Evolutionary conservation across 2,113 vertebrate species (phyloP), one percentile per base, ranked within the genome.

Genomic region (Pyrgilauda ruficollis): DNA sequence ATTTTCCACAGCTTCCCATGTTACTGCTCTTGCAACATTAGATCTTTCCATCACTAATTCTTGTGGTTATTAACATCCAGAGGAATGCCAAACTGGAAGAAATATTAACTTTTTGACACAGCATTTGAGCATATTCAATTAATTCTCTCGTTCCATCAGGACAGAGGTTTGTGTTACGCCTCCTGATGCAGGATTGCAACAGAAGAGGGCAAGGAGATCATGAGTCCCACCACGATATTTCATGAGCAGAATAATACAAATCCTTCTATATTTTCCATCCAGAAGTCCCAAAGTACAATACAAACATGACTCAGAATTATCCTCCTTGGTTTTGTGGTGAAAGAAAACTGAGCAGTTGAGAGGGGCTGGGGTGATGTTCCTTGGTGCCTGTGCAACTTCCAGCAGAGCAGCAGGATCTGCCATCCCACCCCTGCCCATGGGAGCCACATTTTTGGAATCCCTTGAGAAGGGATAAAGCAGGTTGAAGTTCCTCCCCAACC

Each of bases 31-130:
- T 97, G 96, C 94, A 91, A 96, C 93, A 94, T 41, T 39, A 33
- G 47, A 39, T 94, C 88, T 94, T 94, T 58, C 94, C 94, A 92
- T 79, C 86, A 30, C 93, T 93, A 87, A 93, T 96, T 95, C 92
- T 43, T 97, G 92, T 87, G 96, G 90, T 80, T 93, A 92, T 87
- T 90, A 87, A 41, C 89, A 96, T 30, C 66, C 93, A 92, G 69
- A 93, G 73, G 88, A 94, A 92, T 89, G 86, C 69, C 77, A 88
- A 4, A 35, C 49, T 94, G 62, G 80, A 64, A 92, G 85, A 61
- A 93, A 52, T 30, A 93, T 43, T 70, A 75, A 79, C 77, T 89
- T 94, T 79, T 82, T 81, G 83, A 92, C 76, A 85, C 59, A 84
- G 66, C 41, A 75, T 75, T 89, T 3, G 5, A 75, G 67, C 20